A percentile compares a stretch with the other conserved stretches of the same genome.
These are phyloP conservation scores for Eumaeus atala DNA, from an alignment of 1,140 invertebrate genomes.

Conservation along the genomic window DNA sequence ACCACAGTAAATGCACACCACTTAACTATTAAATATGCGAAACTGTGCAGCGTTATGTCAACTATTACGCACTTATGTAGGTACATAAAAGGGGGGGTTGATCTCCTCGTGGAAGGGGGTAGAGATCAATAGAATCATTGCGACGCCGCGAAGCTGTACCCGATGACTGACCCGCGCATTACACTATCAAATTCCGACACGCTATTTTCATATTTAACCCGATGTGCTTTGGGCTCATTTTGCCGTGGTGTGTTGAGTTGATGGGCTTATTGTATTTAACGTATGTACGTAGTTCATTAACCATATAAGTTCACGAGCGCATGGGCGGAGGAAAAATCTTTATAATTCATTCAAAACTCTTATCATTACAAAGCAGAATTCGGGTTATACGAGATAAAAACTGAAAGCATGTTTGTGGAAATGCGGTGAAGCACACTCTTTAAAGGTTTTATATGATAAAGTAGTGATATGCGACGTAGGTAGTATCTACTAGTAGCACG, in stretches of 20 bases:
- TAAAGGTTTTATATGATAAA: neutral
- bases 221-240: constrained; percentile 15
- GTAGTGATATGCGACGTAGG: no score
- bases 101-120: constrained; percentile 23
- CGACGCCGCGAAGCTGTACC: constrained; percentile 21
- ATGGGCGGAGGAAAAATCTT: constrained; percentile 1
- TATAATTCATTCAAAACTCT: constrained; percentile 1
- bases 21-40: constrained; percentile 17
- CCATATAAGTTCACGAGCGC: neutral
- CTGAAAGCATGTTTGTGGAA: no score
- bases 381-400: no score
- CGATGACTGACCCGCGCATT: constrained; percentile 26
- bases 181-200: constrained; percentile 6
- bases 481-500: no score
- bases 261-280: constrained; percentile 11
- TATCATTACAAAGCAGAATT: neutral
- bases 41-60: constrained; percentile 16
- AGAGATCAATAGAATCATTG: constrained; percentile 59
- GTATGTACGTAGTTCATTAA: constrained; percentile 1
- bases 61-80: constrained; percentile 28
- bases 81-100: constrained; percentile 27
- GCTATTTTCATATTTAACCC: constrained; percentile 17
- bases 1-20: constrained; percentile 8
- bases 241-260: constrained; percentile 5
- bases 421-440: neutral